Conservation (phyloP, 2,797 vertebrate species). For the Hydrocynus forskahlii region DNA sequence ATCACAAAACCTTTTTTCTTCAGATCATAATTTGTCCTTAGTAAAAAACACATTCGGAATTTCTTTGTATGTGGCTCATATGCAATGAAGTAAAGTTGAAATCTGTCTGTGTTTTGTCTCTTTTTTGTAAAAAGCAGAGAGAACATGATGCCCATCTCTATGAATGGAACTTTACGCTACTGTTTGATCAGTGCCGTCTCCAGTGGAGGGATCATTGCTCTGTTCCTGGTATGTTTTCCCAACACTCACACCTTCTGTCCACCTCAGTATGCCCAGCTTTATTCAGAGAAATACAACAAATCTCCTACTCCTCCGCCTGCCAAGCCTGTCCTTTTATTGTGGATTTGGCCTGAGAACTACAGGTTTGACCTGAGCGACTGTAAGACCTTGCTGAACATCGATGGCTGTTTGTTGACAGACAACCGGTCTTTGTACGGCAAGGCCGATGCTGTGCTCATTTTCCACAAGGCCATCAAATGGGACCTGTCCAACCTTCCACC, state of each 20-base stretch:
- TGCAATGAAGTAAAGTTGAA: too few species aligned
- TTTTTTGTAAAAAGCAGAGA: neutral
- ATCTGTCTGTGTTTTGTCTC: neutral
- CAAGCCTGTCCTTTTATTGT: constrained; percentile 83
- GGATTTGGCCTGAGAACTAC: constrained; percentile 87
- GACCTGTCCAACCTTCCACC: constrained; percentile 82
- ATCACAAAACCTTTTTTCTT: too few species aligned
- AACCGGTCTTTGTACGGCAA: constrained; percentile 79
- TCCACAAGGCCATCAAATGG: constrained; percentile 80
- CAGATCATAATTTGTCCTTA: too few species aligned
- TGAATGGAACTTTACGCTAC: neutral
- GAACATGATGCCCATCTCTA: neutral
- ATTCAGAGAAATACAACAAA: neutral
- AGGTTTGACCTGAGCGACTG: constrained; percentile 82
- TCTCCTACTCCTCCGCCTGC: constrained; percentile 67
- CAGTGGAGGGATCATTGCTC: neutral
- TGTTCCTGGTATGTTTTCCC: neutral
- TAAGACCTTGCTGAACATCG: constrained; percentile 78
- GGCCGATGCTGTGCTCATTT: constrained; percentile 82
- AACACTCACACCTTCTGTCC: neutral
- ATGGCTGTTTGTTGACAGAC: constrained; percentile 82
- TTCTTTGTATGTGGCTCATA: too few species aligned
- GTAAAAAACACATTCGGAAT: too few species aligned
- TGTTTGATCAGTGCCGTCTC: neutral
- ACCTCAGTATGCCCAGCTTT: neutral